Evolutionary conservation across 2,888 invertebrate genomes (phyloP).

Genomic region (Dermolepida albohirtum): DNA sequence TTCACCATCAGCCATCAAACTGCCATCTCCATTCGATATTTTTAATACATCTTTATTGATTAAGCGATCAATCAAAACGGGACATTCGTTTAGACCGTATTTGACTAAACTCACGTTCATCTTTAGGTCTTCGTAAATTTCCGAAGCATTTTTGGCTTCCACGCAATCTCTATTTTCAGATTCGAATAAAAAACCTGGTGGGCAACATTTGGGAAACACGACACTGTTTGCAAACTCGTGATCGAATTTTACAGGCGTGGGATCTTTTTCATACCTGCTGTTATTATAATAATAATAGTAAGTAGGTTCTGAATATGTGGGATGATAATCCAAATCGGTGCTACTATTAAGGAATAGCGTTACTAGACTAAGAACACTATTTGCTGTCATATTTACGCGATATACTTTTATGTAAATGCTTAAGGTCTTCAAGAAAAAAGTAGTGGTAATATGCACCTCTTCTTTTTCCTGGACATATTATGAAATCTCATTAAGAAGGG

Average conservation of each 20-base stretch:
- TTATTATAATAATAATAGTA: neutral
- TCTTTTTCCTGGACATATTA: too few species aligned
- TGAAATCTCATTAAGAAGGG: too few species aligned
- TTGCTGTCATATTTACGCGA: neutral
- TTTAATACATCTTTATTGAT: neutral
- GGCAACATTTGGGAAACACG: constrained; percentile 21
- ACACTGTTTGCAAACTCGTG: neutral
- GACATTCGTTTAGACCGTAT: neutral
- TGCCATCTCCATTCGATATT: neutral
- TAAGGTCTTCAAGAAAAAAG: too few species aligned
- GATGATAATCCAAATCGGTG: neutral
- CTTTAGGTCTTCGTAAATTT: neutral
- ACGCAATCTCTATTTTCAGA: constrained; percentile 11
- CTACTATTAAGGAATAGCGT: constrained; percentile 1
- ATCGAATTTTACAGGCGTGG: neutral
- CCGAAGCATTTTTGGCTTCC: neutral
- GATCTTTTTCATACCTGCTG: too few species aligned
- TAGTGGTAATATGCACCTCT: too few species aligned
- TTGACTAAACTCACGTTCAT: neutral
- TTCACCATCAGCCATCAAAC: neutral
- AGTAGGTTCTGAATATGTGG: neutral
- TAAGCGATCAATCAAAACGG: neutral
- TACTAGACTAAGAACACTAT: constrained; percentile 12
- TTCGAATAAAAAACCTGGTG: neutral
- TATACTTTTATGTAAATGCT: too few species aligned